Base-by-base conservation (phyloP, 2,797 vertebrate genomes). In the Ptychobarbus kaznakovi region DNA sequence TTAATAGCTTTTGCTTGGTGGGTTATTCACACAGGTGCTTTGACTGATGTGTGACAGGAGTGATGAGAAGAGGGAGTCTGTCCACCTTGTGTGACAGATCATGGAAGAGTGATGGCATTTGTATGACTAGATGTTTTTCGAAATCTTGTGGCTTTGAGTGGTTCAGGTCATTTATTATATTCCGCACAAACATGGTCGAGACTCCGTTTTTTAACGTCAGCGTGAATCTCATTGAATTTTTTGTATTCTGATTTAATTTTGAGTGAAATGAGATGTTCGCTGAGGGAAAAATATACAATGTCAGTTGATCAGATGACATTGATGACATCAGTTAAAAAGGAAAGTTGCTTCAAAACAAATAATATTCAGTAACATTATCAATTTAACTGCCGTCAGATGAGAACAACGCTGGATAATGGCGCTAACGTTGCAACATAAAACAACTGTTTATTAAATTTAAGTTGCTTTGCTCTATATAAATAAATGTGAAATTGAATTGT, bases 1-100 rank as follows among this genome's bases (percentile, higher is more conserved):
- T 87, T 87, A 91, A 89, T 86, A 87, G 86, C 86, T 85, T 90
- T 69, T 74, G 75, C 83, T 78, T 78, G 84, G 51, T 68, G 65
- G 87, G 28, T 81, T 83, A 84, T 56, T 49, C 56, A 84, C 86
- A 83, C 56, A 40, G 69, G 80, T 32, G 32, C 81, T 85, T 70
- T 70, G 83, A 78, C 38, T 78, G 65, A 28, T 61, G 51, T 68
- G 74, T 56, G 65, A 69, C 18, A 2, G 49, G 28, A 38, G 40
- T 35, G 56, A 82, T 18, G 80, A 72, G 69, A 28, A 42, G 25
- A 20, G 12, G 6, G 20, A 77, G 61, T 77, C 46, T 42, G 73
- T 40, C 6, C 1, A 46, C 72, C 42, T 76, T 84, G 9, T 38
- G 53, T 56, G 65, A 68, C 44, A 68, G 44, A 69, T 69, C 46